Evolutionary conservation across 2,888 invertebrate species (phyloP), one percentile per base, ranked within the genome.

Genomic region (Nycteola revayana): DNA sequence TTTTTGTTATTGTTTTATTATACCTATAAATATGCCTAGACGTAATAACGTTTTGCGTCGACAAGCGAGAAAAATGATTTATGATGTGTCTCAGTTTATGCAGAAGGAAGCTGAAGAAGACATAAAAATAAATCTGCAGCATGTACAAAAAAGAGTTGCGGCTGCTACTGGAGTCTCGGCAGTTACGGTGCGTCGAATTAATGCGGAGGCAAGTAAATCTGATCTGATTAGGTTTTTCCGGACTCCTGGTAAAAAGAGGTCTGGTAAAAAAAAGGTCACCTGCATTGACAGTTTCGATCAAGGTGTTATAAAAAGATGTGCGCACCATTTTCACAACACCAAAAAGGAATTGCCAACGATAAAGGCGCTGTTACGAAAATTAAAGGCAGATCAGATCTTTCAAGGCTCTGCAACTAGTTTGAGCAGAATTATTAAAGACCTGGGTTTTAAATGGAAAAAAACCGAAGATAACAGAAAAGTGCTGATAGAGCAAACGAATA

Each of bases 291-390:
- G 32, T 18, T 65, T 65, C 27, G 55, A 62, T 25, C 50, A 58
- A 40, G 49, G 55, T 4, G 57, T 64, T 1, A 60, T 68, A 11
- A 66, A 54, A 42, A 56, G 60, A 10, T 55, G 50, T 20, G 49
- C 66, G 3, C 65, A 70, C 25, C 66, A 63, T 36, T 67, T 56
- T 26, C 65, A 68, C 29, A 7, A 28, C 3, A 51, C 49, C 2
- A 36, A 61, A 14, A 63, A 67, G 25, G 60, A 62, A 28, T 32
- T 66, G 1, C 58, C 55, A 0, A 60, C 62, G 7, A 25, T 64
- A 3, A 29, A 28, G 7, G n/a, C n/a, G n/a, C n/a, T n/a, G n/a
- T n/a, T n/a, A n/a, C n/a, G n/a, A n/a, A n/a, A n/a, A n/a, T n/a
- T n/a, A n/a, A n/a, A n/a, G n/a, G n/a, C n/a, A n/a, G n/a, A n/a